Evolutionary conservation across 2,113 vertebrate species (phyloP).

Genomic region (Ancistrus triradiatus): DNA sequence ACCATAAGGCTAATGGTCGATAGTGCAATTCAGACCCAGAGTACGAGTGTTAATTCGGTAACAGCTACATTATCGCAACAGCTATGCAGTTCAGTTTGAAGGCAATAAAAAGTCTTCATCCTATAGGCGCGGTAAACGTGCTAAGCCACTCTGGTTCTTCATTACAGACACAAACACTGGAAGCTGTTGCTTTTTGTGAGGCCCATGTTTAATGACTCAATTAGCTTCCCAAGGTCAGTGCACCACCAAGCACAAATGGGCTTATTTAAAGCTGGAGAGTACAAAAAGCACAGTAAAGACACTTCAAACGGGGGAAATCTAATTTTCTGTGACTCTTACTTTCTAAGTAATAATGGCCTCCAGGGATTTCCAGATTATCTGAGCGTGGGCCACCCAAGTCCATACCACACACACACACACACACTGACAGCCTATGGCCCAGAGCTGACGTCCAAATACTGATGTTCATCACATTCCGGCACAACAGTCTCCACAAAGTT

Average conservation of each 20-base stretch:
- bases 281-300: background rate
- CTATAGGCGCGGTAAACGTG: background rate
- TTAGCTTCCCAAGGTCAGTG: background rate
- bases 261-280: conserved; percentile 18
- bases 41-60: background rate
- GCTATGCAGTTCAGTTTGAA: no score
- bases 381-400: conserved; percentile 2
- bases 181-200: conserved; percentile 11
- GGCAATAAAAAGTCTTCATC: no score
- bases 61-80: no score
- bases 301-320: conserved; percentile 7
- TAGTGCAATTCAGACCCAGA: no score
- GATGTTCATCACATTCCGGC: background rate
- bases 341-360: conserved; percentile 19
- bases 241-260: background rate
- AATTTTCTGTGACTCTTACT: conserved; percentile 23
- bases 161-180: conserved; percentile 15
- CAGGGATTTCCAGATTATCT: conserved; percentile 7
- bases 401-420: background rate
- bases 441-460: background rate
- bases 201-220: conserved; percentile 20
- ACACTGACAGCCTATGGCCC: background rate
- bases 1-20: no score
- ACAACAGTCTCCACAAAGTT: conserved; percentile 20
- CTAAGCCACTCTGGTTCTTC: background rate